Evolutionary conservation across 1,140 invertebrate species (phyloP).

Genomic region (Cardiocondyla obscurior): DNA sequence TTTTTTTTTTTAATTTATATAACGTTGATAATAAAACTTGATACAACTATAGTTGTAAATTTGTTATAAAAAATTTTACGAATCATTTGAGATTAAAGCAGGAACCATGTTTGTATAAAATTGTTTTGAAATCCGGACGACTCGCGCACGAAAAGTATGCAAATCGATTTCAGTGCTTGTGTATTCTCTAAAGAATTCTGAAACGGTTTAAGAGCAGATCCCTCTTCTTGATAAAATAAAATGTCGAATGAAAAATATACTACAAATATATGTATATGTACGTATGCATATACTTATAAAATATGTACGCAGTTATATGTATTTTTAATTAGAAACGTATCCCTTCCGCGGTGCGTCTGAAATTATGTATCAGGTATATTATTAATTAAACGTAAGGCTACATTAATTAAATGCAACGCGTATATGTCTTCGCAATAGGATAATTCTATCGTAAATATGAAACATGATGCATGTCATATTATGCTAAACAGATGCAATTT

Average conservation of each 20-base stretch:
- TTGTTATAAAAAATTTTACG: not conserved
- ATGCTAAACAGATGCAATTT: constrained; percentile 39
- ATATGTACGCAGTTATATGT: not conserved
- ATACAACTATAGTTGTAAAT: no score
- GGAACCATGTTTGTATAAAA: constrained; percentile 24
- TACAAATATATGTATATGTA: not conserved
- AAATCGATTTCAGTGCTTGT: constrained; percentile 27
- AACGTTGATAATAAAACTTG: constrained; percentile 15
- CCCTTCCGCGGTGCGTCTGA: not conserved
- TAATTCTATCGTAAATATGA: constrained; percentile 40
- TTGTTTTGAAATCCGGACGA: constrained; percentile 38
- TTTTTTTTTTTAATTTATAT: no score
- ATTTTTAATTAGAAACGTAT: not conserved
- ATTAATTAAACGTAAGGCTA: constrained; percentile 33
- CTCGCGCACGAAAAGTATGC: constrained; percentile 12
- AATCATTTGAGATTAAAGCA: not conserved
- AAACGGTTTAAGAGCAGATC: constrained; percentile 36
- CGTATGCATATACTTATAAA: not conserved
- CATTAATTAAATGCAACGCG: constrained; percentile 33
- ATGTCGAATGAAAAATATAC: not conserved
- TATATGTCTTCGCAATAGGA: not conserved
- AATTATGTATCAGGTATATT: constrained; percentile 22
- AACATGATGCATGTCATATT: constrained; percentile 9
- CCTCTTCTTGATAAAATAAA: constrained; percentile 28
- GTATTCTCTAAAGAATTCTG: constrained; percentile 8